Percentiles rank a stretch among this genome's conserved stretches.
Conservation (phyloP, 2,797 vertebrate genomes). For the Sebastes diploproa region DNA sequence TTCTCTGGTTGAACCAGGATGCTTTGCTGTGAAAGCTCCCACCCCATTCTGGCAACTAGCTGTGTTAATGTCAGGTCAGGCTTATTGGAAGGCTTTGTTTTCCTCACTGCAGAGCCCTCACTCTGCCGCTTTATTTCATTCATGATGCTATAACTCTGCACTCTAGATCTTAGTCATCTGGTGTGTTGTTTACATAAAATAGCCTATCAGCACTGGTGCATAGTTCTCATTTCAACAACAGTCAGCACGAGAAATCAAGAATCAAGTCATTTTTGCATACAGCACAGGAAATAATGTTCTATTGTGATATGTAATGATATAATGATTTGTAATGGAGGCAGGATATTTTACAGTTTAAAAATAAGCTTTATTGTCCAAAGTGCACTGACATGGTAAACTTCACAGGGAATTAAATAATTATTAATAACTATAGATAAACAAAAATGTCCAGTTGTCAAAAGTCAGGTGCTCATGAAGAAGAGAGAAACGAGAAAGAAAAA, state of each 20-base stretch:
- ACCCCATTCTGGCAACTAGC: conserved; percentile 6
- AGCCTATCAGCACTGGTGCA: neutral
- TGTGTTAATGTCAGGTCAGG: conserved; percentile 22
- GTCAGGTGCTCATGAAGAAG: too few relatives aligned
- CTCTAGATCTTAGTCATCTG: conserved; percentile 18
- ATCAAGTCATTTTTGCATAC: neutral
- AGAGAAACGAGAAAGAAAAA: too few relatives aligned
- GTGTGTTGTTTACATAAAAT: conserved; percentile 16
- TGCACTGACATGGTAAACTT: neutral
- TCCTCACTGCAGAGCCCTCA: neutral
- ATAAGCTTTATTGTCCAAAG: too few relatives aligned
- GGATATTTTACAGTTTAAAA: neutral
- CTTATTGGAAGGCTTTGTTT: conserved; percentile 27
- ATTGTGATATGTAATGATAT: neutral
- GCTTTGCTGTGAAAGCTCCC: conserved; percentile 17
- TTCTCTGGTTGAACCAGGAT: conserved; percentile 13
- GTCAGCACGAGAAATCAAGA: neutral
- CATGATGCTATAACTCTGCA: conserved; percentile 4
- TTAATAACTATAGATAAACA: too few relatives aligned
- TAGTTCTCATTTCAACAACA: conserved; percentile 3
- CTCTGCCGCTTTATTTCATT: conserved; percentile 15
- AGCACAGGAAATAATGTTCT: neutral
- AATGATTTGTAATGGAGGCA: neutral
- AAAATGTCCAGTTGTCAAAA: too few relatives aligned
- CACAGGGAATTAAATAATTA: neutral